Evolutionary conservation across 2,797 vertebrate genomes (phyloP), one percentile per base, ranked within the genome.

Genomic region (Rhinophrynus dorsalis): DNA sequence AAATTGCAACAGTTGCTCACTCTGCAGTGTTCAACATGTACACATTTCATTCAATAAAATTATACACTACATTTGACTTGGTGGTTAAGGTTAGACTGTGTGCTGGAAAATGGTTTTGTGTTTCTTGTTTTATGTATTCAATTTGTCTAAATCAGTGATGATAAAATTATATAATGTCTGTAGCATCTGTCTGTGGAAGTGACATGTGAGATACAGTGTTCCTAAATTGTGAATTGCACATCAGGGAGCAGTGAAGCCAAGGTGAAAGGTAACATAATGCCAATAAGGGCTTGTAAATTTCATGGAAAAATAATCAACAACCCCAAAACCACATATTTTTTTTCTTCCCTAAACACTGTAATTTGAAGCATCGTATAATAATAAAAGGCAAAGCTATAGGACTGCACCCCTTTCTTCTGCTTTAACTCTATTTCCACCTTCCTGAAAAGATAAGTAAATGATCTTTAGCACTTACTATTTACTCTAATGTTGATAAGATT

Each of bases 21-120:
- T 42, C 44, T 37, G 20, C 18, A 52, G 13, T 27, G 13, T 58
- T 59, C 44, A 66, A 66, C 33, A 17, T 33, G 27, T 44, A 52
- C 23, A 64, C 60, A 52, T 59, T 72, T 72, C 37, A 65, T 72
- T 30, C 50, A 51, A 72, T 66, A 58, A 72, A 72, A 72, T 72
- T 72, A 72, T 37, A 70, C 68, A 62, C 38, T 30, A 45, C 68
- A 27, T 71, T 57, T 71, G 68, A 65, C 61, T 59, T 29, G 35
- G 69, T 23, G 69, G 69, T 72, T 66, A 67, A 45, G 55, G 62
- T 54, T 66, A 60, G 30, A 60, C 52, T 37, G 24, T 33, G 45
- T 6, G 26, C 44, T 59, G 62, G 62, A 59, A 73, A 73, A 67
- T 52, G 47, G 45, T 67, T 60, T 67, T 20, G 47, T 32, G 54